These are phyloP conservation scores for Ochropacha duplaris DNA, from an alignment of 2,888 invertebrate species.

Conservation along the genomic window DNA sequence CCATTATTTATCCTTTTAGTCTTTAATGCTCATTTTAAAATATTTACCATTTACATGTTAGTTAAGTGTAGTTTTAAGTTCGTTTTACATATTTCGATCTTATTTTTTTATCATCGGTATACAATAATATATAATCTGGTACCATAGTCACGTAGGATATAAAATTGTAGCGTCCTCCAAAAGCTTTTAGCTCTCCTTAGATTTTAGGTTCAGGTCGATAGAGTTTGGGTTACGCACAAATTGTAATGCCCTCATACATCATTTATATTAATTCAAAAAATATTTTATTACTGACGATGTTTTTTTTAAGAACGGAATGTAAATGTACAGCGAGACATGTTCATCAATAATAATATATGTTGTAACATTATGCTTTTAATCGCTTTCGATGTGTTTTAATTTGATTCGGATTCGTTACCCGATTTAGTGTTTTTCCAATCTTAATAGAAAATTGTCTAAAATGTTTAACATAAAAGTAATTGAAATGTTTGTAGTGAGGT, in stretches of 20 bases:
- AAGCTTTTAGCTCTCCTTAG: conserved; percentile 54
- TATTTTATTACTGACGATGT: conserved; percentile 36
- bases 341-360: conserved; percentile 42
- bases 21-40: conserved; percentile 79
- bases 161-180: conserved; percentile 46
- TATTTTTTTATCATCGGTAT: conserved; percentile 47
- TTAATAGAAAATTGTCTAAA: conserved; percentile 43
- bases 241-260: conserved; percentile 34
- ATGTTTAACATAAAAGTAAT: conserved; percentile 43
- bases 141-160: conserved; percentile 53
- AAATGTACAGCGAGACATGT: conserved; percentile 51
- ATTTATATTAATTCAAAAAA: conserved; percentile 26
- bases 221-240: conserved; percentile 70
- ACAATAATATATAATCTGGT: conserved; percentile 55
- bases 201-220: conserved; percentile 39
- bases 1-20: conserved; percentile 77
- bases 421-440: conserved; percentile 53
- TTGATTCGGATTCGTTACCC: conserved; percentile 56
- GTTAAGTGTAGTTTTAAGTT: conserved; percentile 70
- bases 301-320: conserved; percentile 34
- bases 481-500: conserved; percentile 24
- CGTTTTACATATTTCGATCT: conserved; percentile 55
- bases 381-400: conserved; percentile 64
- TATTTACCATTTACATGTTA: conserved; percentile 77
- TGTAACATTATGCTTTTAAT: conserved; percentile 52